Evolutionary conservation across 2,113 vertebrate genomes (phyloP).

Genomic region (Hyla sarda): DNA sequence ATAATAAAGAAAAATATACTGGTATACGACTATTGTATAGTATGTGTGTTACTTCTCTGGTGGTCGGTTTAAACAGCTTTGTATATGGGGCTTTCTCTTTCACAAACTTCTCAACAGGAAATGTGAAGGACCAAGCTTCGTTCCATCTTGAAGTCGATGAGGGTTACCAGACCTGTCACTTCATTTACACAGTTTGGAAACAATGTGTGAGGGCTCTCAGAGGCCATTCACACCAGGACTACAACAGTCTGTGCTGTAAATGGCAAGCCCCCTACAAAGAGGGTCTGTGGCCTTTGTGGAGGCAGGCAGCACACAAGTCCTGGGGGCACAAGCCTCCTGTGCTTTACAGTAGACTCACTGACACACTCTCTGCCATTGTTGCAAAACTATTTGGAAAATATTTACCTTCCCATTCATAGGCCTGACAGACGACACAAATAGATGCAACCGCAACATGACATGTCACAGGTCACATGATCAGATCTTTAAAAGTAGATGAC

Average conservation of each 20-base stretch:
- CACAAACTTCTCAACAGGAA: slow-evolving; percentile 61
- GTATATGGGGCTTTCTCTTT: slow-evolving; percentile 13
- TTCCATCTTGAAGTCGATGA: slow-evolving; percentile 69
- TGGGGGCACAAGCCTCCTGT: slow-evolving; percentile 68
- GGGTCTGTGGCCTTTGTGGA: slow-evolving; percentile 71
- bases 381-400: slow-evolving; percentile 66
- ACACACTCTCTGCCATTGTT: slow-evolving; percentile 68
- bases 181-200: slow-evolving; percentile 79
- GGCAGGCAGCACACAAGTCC: slow-evolving; percentile 73
- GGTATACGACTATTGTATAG: background rate
- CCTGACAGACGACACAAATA: background rate
- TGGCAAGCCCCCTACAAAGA: slow-evolving; percentile 73
- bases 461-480: background rate
- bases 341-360: slow-evolving; percentile 71
- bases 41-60: background rate
- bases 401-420: slow-evolving; percentile 69
- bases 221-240: slow-evolving; percentile 69
- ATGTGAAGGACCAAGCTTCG: slow-evolving; percentile 74
- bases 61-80: background rate
- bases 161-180: slow-evolving; percentile 77
- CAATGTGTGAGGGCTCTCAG: slow-evolving; percentile 70
- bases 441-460: background rate
- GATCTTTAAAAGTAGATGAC: background rate
- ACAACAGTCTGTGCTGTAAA: slow-evolving; percentile 75
- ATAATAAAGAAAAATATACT: too few species aligned